Percentiles rank a stretch among this genome's conserved stretches.
These are phyloP conservation scores for Anguilla japonica DNA, from an alignment of 2,113 vertebrate species.

Conservation along the genomic window DNA sequence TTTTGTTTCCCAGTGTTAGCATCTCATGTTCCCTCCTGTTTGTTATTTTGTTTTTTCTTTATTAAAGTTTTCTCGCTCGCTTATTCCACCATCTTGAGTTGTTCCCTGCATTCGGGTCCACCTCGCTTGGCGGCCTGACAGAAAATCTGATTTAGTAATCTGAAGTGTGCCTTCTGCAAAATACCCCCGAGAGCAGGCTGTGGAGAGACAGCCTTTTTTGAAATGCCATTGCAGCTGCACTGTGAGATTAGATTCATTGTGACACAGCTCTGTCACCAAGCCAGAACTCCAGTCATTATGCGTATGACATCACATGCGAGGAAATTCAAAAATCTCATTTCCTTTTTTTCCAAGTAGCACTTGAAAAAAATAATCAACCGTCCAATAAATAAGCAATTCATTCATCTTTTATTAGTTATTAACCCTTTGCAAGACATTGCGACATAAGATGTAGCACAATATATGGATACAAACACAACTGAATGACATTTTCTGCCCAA, in stretches of 20 bases:
- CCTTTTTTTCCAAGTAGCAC: background rate
- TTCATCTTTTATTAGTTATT: background rate
- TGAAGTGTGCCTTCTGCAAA: background rate
- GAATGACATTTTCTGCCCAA: background rate
- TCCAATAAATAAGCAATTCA: background rate
- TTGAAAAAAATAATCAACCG: background rate
- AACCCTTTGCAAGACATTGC: background rate
- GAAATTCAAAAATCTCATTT: background rate
- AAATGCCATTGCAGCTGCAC: conserved; percentile 6
- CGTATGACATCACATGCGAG: background rate
- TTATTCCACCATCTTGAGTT: too few species aligned
- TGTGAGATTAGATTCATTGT: background rate
- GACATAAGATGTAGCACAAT: background rate
- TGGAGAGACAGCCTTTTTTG: background rate
- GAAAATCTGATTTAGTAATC: background rate
- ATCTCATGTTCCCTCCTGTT: too few species aligned
- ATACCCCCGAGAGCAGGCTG: too few species aligned
- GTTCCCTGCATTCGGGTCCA: too few species aligned
- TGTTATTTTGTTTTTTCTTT: too few species aligned
- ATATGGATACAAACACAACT: background rate
- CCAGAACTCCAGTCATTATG: background rate
- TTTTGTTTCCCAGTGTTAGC: too few species aligned
- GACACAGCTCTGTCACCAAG: background rate
- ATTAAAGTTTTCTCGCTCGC: too few species aligned
- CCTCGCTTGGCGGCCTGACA: too few species aligned